Conservation (phyloP, 2,797 vertebrate species). For the Staurois parvus region DNA sequence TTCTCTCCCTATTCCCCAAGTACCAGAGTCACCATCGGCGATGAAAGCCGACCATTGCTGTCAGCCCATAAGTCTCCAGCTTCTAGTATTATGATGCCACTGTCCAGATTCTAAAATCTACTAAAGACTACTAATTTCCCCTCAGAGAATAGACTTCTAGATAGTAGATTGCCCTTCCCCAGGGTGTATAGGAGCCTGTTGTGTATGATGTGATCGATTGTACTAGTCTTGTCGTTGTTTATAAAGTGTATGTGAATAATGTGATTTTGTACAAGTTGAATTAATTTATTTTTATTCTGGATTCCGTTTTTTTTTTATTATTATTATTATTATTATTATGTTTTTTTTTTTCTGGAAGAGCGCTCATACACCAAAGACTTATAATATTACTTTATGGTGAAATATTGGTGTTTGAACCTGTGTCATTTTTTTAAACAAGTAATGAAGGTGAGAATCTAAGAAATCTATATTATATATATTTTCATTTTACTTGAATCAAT, state of each 20-base stretch:
- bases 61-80: conserved; percentile 26
- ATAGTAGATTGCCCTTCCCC: conserved; percentile 69
- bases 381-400: conserved; percentile 93
- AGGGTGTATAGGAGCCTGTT: conserved; percentile 89
- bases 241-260: conserved; percentile 79
- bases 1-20: background rate
- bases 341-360: conserved; percentile 78
- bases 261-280: conserved; percentile 93
- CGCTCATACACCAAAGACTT: conserved; percentile 98
- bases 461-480: conserved; percentile 73
- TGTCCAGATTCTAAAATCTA: conserved; percentile 65
- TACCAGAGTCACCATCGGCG: background rate
- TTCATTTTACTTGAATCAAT: conserved; percentile 91
- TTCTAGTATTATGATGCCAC: conserved; percentile 20
- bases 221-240: conserved; percentile 88
- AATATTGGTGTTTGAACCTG: conserved; percentile 83
- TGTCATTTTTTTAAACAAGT: conserved; percentile 78
- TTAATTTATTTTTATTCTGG: conserved; percentile 96
- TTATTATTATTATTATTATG: background rate
- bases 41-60: conserved; percentile 14
- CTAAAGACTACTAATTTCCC: conserved; percentile 90
- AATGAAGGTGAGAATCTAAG: conserved; percentile 49
- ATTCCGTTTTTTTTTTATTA: conserved; percentile 64
- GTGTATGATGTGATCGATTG: conserved; percentile 90
- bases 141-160: conserved; percentile 89